Evolutionary conservation across 2,797 vertebrate genomes (phyloP), one percentile per base, ranked within the genome.

Genomic region (Tokudaia tokunoshimensis): DNA sequence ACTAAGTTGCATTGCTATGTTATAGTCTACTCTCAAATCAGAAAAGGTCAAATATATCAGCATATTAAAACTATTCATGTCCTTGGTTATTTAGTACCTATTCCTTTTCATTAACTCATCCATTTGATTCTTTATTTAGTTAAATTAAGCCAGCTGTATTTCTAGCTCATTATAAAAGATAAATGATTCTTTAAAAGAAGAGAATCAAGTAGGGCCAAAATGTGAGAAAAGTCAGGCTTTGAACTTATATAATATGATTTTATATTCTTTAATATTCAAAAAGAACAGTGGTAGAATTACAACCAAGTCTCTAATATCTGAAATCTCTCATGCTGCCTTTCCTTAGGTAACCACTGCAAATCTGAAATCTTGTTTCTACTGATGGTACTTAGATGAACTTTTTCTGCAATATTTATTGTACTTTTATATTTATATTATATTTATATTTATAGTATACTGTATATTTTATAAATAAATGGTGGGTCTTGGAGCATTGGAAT

Each of bases 111-210:
- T 34, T 52, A 10, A 47, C 29, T 0, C 15, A 63, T 61, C 79
- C 1, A 92, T 50, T 83, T 89, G 52, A 6, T 92, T 80, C 3
- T 72, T 82, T 78, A 26, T 57, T 89, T 95, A 72, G 44, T 94
- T 57, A 95, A 76, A 76, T 95, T 52, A 47, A 70, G 8, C 37
- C 15, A 76, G 34, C 59, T 90, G 13, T 89, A 65, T 65, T 55
- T 87, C 3, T 78, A 79, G 22, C 59, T 96, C 52, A 91, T 70
- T 81, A 90, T 80, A 91, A 83, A 89, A 85, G 10, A 26, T 65
- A 89, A 75, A 37, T 55, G 19, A 24, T 41, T 59, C 59, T 31
- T 47, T 55, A 14, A 50, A 22, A 15, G 5, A 19, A 44, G 44
- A 83, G 37, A 83, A 92, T 87, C n/a, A 82, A 78, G 41, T 15